Base-by-base conservation (phyloP, 2,113 vertebrate species). In the Alces alces region DNA sequence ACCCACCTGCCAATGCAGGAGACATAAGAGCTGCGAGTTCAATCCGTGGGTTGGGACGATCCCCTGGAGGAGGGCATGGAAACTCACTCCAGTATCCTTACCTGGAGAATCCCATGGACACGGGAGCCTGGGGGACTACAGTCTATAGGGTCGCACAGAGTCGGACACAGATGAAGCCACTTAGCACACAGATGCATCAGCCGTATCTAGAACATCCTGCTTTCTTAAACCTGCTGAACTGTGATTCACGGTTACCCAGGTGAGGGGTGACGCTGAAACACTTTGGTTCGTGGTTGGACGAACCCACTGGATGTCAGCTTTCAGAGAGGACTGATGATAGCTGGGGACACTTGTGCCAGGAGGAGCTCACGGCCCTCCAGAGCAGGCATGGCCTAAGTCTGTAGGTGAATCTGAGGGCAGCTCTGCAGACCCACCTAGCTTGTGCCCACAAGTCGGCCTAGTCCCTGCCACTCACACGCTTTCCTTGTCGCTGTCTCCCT, bases 401-500 rank as follows among this genome's bases (percentile, higher is more conserved):
- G n/a, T 1, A 5, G 10, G 39, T 39, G 55, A 84, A 36, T 19
- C 33, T 11, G 11, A 21, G 80, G 33, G 47, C 17, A 3, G 11
- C 86, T 60, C 27, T n/a, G 15, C 66, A 76, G 23, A 16, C 55
- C 19, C 0, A 2, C 60, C 57, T 64, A 43, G 80, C n/a, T 58
- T 0, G 4, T 36, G 82, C 16, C 52, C 13, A 1, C 36, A 4
- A 61, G 33, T 19, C 6, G n/a, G 12, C 47, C 47, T 1, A 0
- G 21, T 16, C 86, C 0, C 96, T 95, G 45, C 39, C n/a, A 4
- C 86, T 97, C 25, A 92, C n/a, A 0, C 45, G n/a, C 43, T 93
- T 47, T 82, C 76, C 50, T 39, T 82, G 2, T 97, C 45, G 55
- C 86, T 97, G 45, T 97, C 93, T 96, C 60, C 66, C 96, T n/a